Evolutionary conservation across 1,140 invertebrate genomes (phyloP).

Genomic region (Drosophila asahinai): DNA sequence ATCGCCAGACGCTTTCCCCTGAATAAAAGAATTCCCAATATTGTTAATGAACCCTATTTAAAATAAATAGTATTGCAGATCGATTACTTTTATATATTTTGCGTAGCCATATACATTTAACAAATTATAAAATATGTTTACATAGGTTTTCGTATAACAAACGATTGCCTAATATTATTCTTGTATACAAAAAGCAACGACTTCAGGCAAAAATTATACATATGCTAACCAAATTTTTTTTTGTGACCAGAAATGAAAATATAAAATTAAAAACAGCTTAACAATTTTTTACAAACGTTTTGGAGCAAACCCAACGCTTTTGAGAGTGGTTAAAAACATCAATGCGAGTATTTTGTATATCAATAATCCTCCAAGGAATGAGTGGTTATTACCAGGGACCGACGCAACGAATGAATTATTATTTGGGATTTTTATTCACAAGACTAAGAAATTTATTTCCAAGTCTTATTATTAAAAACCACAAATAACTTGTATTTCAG

Average conservation of each 20-base stretch:
- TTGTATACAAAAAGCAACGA: background rate
- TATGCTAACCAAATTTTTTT: background rate
- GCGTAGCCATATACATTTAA: conserved; percentile 4
- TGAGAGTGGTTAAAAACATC: background rate
- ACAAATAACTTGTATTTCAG: background rate
- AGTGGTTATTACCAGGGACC: conserved; percentile 1
- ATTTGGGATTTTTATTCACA: background rate
- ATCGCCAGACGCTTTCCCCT: too few species aligned
- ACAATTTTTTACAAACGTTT: background rate
- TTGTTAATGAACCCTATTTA: background rate
- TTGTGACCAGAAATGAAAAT: conserved; percentile 27
- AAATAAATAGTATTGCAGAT: background rate
- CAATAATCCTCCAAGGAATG: conserved; percentile 4
- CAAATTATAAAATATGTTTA: conserved; percentile 6
- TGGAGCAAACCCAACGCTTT: background rate
- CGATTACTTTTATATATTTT: background rate
- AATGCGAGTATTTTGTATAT: background rate
- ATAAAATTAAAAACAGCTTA: background rate
- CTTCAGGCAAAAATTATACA: conserved; percentile 1
- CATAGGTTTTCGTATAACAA: conserved; percentile 10
- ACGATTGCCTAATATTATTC: background rate
- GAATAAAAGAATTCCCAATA: too few species aligned
- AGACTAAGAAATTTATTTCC: background rate
- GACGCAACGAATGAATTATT: too few species aligned
- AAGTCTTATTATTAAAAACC: background rate